A percentile compares a stretch with the other conserved stretches of the same genome.
phyloP scores from a whole-genome alignment of 2,797 vertebrate genomes.

The Eutrigla gurnardus region DNA sequence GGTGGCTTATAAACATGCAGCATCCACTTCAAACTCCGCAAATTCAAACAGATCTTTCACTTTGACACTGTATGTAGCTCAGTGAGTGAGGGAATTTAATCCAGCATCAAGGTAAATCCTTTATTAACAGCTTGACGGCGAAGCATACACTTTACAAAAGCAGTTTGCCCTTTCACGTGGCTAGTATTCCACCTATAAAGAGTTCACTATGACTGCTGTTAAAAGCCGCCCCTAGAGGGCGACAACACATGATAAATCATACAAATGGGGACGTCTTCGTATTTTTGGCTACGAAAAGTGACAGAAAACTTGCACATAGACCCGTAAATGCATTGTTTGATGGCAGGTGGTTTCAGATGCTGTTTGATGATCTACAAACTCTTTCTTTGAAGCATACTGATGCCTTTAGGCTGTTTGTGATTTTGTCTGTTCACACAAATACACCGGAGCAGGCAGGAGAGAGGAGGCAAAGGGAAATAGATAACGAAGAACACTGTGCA shows the following conservation, averaged over 20 bases:
- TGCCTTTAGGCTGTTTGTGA: neutral
- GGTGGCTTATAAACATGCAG: conserved; percentile 66
- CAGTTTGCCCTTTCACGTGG: conserved; percentile 21
- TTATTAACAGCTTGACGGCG: neutral
- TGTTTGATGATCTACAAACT: conserved; percentile 8
- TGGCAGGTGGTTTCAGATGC: neutral
- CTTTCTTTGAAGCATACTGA: conserved; percentile 54
- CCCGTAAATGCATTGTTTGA: neutral
- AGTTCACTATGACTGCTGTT: conserved; percentile 19
- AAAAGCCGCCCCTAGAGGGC: neutral
- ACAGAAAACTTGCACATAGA: neutral
- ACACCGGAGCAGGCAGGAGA: conserved; percentile 62
- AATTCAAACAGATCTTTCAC: conserved; percentile 7
- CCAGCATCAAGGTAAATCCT: neutral
- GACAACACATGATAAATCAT: neutral
- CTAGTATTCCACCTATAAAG: conserved; percentile 8
- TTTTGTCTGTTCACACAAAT: conserved; percentile 57
- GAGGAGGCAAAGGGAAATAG: conserved; percentile 43
- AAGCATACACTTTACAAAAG: conserved; percentile 12
- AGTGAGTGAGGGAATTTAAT: neutral
- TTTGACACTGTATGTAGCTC: neutral
- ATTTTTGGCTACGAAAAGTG: neutral
- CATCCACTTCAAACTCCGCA: conserved; percentile 48
- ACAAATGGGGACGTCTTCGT: neutral
- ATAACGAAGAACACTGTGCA: conserved; percentile 55